A percentile compares a stretch with the other conserved stretches of the same genome.
These are phyloP conservation scores for Camponotus pennsylvanicus DNA, from an alignment of 1,140 invertebrate species.

Conservation along the genomic window DNA sequence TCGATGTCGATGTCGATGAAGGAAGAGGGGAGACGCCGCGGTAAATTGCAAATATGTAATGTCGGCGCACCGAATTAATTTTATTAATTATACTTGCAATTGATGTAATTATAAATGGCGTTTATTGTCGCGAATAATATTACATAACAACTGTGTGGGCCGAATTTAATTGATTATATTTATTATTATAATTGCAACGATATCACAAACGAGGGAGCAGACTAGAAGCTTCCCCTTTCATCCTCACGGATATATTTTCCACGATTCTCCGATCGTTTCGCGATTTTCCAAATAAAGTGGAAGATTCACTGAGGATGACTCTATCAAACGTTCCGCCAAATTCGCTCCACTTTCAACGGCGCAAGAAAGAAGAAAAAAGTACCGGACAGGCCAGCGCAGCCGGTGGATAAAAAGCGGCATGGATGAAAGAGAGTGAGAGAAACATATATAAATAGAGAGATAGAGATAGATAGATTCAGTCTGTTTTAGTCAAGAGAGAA, in stretches of 20 bases:
- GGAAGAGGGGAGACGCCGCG: not conserved
- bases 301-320: constrained; percentile 22
- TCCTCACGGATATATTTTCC: not conserved
- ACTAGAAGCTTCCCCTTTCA: not conserved
- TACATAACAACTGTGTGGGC: constrained; percentile 32
- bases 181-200: constrained; percentile 58
- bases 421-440: constrained; percentile 33
- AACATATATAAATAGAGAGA: constrained; percentile 35
- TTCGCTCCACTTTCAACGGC: constrained; percentile 49
- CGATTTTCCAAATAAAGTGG: constrained; percentile 51
- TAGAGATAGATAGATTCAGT: constrained; percentile 45
- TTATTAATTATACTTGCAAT: constrained; percentile 60
- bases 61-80: constrained; percentile 45
- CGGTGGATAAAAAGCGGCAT: constrained; percentile 50
- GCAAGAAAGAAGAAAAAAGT: constrained; percentile 47
- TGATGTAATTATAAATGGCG: constrained; percentile 43
- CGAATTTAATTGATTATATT: constrained; percentile 55
- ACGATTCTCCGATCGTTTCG: not conserved
- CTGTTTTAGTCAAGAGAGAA: not conserved
- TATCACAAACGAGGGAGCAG: constrained; percentile 7
- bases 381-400: constrained; percentile 53
- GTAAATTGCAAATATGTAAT: constrained; percentile 23
- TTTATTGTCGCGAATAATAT: constrained; percentile 56
- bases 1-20: not conserved
- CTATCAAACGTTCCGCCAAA: constrained; percentile 52